Base-by-base conservation (phyloP, 2,888 invertebrate genomes). In the Parnassius smintheus region DNA sequence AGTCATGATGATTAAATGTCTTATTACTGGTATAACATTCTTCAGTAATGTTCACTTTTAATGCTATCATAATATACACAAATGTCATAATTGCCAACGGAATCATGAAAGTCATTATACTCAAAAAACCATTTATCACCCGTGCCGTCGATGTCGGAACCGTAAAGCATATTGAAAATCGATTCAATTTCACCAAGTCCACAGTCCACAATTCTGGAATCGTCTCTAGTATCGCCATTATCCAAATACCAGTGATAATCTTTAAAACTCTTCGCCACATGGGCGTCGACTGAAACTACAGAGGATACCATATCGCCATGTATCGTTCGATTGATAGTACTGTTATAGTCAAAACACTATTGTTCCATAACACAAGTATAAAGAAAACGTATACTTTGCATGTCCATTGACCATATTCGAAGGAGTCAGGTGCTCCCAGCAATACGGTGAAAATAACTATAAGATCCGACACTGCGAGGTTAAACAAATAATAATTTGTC, bases 291-390 rank as follows among this genome's bases (percentile, higher is more conserved):
- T 76, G 76, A 62, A 82, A 61, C 61, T 77, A 46, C 59, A 86
- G 42, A 0, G 86, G 86, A 63, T 83, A 72, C 71, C 80, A 82
- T 50, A 86, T 81, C 0, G 81, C 86, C 44, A 84, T 72, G 49
- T 83, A 85, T 25, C 85, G 74, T 65, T 87, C 86, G 13, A 83
- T 76, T 2, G 86, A 78, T 22, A 87, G 66, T 2, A 79, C 80
- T 0, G 84, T 85, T 78, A 85, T 78, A 9, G 81, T 80, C 65
- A 85, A 66, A 13, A 85, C 80, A 9, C 83, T 80, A 52, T 83
- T 83, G 35, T 74, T 74, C 72, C 70, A 71, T 50, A 75, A 68
- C 4, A 70, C 53, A 35, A 64, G 60, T 4, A 74, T 66, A 22
- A 73, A 57, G 35, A 73, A 64, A 35, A 66, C 67, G 25, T 74